Evolutionary conservation across 92 coral and sea anemone species (phyloP), one percentile per base, ranked within the genome.

Genomic region (Plumapathes pennacea): DNA sequence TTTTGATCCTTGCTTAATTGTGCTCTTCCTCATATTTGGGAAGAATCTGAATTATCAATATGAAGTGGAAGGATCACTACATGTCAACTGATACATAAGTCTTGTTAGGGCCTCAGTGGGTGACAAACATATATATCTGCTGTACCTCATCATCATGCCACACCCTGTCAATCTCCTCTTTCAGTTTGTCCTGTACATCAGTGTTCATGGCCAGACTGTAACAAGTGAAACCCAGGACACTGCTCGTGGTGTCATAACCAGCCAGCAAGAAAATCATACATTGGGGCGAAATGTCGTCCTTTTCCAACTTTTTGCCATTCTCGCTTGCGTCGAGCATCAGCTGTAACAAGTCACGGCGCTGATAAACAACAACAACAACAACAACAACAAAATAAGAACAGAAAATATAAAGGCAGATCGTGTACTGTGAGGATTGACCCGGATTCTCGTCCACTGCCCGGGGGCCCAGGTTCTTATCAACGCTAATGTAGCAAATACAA

Each of bases 321-420:
- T 44, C 41, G 22, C 46, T 60, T 60, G 54, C 67, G 19, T 60
- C 67, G 3, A 60, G 67, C 67, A 60, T 60, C 42, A 60, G 22
- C 30, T 60, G 67, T 8, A 60, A 7, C 67, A 60, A 15, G 67
- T 60, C 67, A 10, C 46, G 42, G 7, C 54, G 41, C 67, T 57
- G 48, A 15, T 22, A 25, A 4, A 18, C 31, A 12, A 15, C 1
- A 30, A 11, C 2, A 2, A 0, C n/a, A n/a, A n/a, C n/a, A n/a
- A n/a, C n/a, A n/a, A n/a, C n/a, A n/a, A n/a, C n/a, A n/a, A n/a
- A n/a, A 8, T 8, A n/a, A 34, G 9, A 8, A 8, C 40, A 34
- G 40, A 34, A 34, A n/a, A 34, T n/a, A 34, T 8, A 34, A 8
- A 8, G 40, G n/a, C n/a, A 34, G 9, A 8, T n/a, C 9, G 40